Conservation (phyloP, 2,113 vertebrate genomes). For the Sylvicapra grimmia region DNA sequence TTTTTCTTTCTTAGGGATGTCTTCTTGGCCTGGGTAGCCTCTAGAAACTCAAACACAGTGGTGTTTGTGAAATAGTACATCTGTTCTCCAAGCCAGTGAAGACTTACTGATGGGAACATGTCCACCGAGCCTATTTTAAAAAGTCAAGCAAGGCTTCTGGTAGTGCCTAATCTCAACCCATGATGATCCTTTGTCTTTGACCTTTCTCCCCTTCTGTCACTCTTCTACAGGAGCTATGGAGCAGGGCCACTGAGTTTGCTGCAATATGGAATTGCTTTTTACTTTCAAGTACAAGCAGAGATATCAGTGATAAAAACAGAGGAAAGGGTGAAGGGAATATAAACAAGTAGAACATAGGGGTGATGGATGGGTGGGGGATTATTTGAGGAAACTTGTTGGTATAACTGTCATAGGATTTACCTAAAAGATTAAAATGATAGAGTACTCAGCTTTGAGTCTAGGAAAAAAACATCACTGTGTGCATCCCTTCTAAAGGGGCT, state of each 20-base stretch:
- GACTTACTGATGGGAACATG: constrained; percentile 42
- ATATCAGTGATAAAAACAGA: constrained; percentile 28
- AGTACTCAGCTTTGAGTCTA: constrained; percentile 41
- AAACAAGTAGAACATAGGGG: constrained; percentile 27
- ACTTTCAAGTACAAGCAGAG: constrained; percentile 44
- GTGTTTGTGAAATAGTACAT: constrained; percentile 78
- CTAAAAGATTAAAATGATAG: constrained; percentile 50
- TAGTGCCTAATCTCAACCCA: constrained; percentile 51
- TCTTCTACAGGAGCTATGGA: not conserved
- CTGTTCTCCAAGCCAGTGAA: constrained; percentile 53
- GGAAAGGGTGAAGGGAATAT: constrained; percentile 15
- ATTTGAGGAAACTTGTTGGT: constrained; percentile 23
- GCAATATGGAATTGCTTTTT: constrained; percentile 47
- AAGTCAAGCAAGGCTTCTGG: constrained; percentile 48
- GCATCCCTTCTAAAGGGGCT: not conserved
- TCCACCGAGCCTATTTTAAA: constrained; percentile 27
- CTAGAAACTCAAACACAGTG: constrained; percentile 76
- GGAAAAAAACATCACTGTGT: not conserved
- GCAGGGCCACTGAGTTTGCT: constrained; percentile 36
- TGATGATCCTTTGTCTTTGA: constrained; percentile 18
- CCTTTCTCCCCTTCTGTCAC: not conserved
- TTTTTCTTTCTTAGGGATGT: constrained; percentile 73
- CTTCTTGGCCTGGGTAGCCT: constrained; percentile 79
- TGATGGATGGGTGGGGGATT: not conserved
- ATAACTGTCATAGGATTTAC: constrained; percentile 42